A percentile compares a stretch with the other conserved stretches of the same genome.
These are phyloP conservation scores for Drosophila nebulosa DNA, from an alignment of 1,140 invertebrate genomes.

Conservation along the genomic window DNA sequence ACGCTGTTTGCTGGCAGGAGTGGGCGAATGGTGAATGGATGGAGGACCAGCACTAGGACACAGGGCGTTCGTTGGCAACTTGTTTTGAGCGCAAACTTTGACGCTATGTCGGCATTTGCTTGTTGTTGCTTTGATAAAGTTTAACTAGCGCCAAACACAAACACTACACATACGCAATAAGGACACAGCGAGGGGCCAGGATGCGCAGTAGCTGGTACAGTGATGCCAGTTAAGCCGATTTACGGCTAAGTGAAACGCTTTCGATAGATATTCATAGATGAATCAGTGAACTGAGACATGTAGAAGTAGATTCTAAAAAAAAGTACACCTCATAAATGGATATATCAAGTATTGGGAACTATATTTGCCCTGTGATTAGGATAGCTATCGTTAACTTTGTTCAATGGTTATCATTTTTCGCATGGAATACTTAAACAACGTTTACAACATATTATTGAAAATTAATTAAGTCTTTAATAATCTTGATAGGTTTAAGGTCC, in stretches of 20 bases:
- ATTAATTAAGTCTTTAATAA: too few relatives aligned
- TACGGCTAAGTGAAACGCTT: background rate
- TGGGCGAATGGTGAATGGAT: background rate
- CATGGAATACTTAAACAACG: too few relatives aligned
- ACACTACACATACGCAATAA: constrained; percentile 35
- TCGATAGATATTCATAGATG: background rate
- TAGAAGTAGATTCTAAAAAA: too few relatives aligned
- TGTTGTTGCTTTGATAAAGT: constrained; percentile 59
- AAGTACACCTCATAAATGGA: too few relatives aligned
- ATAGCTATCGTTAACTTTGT: too few relatives aligned
- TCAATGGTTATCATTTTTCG: too few relatives aligned
- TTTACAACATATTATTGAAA: too few relatives aligned
- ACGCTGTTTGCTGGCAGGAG: constrained; percentile 3
- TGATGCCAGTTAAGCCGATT: background rate
- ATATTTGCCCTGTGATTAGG: too few relatives aligned
- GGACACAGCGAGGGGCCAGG: constrained; percentile 8
- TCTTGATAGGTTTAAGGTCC: too few relatives aligned
- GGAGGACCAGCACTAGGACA: background rate
- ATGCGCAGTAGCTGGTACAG: constrained; percentile 13
- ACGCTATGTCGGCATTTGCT: constrained; percentile 36
- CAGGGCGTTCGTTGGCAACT: constrained; percentile 21
- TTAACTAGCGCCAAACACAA: constrained; percentile 67
- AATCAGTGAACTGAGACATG: too few relatives aligned
- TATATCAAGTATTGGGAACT: too few relatives aligned
- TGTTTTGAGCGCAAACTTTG: constrained; percentile 55